Evolutionary conservation across 1,140 invertebrate genomes (phyloP).

Genomic region (Tetragonula clypearis): DNA sequence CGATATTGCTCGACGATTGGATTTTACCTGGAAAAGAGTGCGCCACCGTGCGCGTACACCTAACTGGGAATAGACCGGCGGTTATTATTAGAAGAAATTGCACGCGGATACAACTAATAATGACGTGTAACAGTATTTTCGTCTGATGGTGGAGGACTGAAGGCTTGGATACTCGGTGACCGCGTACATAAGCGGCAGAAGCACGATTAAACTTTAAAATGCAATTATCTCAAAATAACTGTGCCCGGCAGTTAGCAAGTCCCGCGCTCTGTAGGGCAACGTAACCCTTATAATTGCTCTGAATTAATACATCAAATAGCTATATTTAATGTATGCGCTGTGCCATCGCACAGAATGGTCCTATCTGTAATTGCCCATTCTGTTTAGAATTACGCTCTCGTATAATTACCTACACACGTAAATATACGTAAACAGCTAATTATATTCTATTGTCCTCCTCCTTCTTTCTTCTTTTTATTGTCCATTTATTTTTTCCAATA

Average conservation of each 20-base stretch:
- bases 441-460: no score
- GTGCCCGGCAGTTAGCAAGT: conserved; percentile 39
- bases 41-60: not conserved
- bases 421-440: not conserved
- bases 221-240: conserved; percentile 52
- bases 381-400: not conserved
- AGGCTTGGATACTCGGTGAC: conserved; percentile 1
- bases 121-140: conserved; percentile 17
- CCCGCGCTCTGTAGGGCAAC: conserved; percentile 24
- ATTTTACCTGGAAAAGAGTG: not conserved
- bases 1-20: not conserved
- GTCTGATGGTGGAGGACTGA: not conserved
- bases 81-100: conserved; percentile 22
- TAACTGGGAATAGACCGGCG: not conserved
- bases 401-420: not conserved
- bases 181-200: conserved; percentile 17
- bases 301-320: conserved; percentile 51
- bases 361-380: conserved; percentile 23
- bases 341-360: not conserved
- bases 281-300: conserved; percentile 34
- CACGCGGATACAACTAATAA: conserved; percentile 9
- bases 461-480: no score
- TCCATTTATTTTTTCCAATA: no score
- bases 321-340: conserved; percentile 19
- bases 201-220: conserved; percentile 51